Evolutionary conservation across 2,888 invertebrate genomes (phyloP).

Genomic region (Cantharis nigra): DNA sequence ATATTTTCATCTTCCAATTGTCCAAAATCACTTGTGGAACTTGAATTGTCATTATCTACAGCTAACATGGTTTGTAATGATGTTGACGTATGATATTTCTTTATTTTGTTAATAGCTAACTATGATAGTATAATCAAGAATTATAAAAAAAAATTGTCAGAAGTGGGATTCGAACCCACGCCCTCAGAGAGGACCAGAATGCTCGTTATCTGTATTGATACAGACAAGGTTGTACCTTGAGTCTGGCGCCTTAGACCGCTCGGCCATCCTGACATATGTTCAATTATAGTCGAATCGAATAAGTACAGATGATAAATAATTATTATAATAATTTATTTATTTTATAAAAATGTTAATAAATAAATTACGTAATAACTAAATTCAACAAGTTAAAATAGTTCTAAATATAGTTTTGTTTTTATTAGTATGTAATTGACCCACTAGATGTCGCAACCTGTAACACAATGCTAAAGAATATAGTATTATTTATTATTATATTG

Average conservation of each 20-base stretch:
- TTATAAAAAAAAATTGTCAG: conserved; percentile 39
- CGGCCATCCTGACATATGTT: conserved; percentile 77
- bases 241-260: conserved; percentile 88
- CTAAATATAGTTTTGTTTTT: neutral
- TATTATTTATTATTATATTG: too few relatives aligned
- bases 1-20: neutral
- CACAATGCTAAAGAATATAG: neutral
- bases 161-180: conserved; percentile 56
- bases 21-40: neutral
- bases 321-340: neutral
- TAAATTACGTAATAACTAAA: neutral
- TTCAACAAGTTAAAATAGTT: neutral
- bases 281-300: neutral
- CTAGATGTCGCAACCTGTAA: neutral
- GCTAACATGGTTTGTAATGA: too few relatives aligned
- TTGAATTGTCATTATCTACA: neutral
- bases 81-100: neutral
- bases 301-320: neutral
- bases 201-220: conserved; percentile 55
- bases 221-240: conserved; percentile 58
- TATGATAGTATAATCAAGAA: neutral
- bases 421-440: neutral
- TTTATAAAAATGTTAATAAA: neutral
- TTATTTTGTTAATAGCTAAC: neutral
- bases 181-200: conserved; percentile 57